These are phyloP conservation scores for Hypselothyrea guttata DNA, from an alignment of 2,888 invertebrate species.

Conservation along the genomic window DNA sequence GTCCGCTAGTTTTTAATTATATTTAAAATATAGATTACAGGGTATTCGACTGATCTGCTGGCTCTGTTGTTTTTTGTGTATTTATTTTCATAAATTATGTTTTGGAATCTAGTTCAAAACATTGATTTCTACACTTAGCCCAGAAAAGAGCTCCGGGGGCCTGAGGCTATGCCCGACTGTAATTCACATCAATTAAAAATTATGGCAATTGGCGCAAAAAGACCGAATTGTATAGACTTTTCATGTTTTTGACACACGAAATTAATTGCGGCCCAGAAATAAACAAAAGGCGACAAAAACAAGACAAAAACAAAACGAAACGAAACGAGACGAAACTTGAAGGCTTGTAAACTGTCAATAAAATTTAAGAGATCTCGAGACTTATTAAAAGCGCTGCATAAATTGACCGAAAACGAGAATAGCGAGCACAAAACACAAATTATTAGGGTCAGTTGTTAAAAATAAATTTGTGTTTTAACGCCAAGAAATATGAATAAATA, in stretches of 20 bases:
- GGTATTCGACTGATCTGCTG: no score
- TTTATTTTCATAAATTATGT: no score
- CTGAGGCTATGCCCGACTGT: conserved; percentile 25
- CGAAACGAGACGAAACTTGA: background rate
- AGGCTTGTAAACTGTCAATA: conserved; percentile 34
- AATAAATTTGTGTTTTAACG: conserved; percentile 33
- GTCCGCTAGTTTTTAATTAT: no score
- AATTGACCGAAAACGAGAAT: conserved; percentile 20
- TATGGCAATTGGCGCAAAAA: conserved; percentile 43
- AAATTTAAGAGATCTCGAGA: conserved; percentile 21
- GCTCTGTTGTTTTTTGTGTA: conserved; percentile 2
- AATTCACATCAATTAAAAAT: conserved; percentile 55
- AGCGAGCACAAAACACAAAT: conserved; percentile 8
- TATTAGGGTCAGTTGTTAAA: conserved; percentile 56
- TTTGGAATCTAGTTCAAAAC: conserved; percentile 19
- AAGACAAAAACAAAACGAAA: conserved; percentile 14
- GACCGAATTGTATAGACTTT: conserved; percentile 17
- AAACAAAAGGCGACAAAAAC: conserved; percentile 22
- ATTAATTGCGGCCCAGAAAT: conserved; percentile 39
- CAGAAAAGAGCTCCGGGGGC: conserved; percentile 25
- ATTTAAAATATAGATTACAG: background rate
- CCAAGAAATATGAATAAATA: conserved; percentile 19
- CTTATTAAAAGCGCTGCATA: conserved; percentile 19
- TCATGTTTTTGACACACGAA: conserved; percentile 34
- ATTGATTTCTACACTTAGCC: conserved; percentile 54